Conservation (phyloP, 1,140 invertebrate species). For the Pogonomyrmex californicus region DNA sequence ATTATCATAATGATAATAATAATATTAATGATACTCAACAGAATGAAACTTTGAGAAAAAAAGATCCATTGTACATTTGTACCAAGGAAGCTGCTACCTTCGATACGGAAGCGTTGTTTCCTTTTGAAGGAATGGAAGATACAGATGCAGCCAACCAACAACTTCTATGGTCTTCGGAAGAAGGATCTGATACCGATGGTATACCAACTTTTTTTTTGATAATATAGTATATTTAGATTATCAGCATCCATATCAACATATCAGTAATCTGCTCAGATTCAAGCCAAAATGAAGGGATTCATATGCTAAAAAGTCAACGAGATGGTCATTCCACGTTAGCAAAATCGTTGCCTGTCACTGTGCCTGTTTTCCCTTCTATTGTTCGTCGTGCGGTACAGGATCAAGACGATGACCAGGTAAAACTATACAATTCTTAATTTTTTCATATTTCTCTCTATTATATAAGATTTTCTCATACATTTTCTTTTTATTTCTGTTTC, state of each 20-base stretch:
- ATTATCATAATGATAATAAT: background rate
- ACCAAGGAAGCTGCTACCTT: constrained; percentile 79
- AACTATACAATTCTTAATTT: constrained; percentile 41
- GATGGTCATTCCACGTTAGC: constrained; percentile 84
- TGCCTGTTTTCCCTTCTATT: constrained; percentile 86
- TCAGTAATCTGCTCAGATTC: constrained; percentile 78
- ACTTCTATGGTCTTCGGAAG: constrained; percentile 81
- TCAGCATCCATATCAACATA: background rate
- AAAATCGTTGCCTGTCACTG: constrained; percentile 88
- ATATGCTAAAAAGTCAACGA: constrained; percentile 83
- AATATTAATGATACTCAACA: constrained; percentile 52
- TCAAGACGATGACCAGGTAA: constrained; percentile 85
- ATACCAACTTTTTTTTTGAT: constrained; percentile 33
- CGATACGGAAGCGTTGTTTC: constrained; percentile 87
- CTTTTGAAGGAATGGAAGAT: constrained; percentile 87
- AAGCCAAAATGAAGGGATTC: constrained; percentile 85
- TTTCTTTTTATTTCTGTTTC: background rate
- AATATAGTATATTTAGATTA: background rate
- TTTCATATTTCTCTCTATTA: too few species aligned
- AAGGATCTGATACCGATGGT: constrained; percentile 87
- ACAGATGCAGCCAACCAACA: constrained; percentile 69
- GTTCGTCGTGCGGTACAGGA: constrained; percentile 80
- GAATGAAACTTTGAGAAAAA: constrained; percentile 77
- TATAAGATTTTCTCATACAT: too few species aligned
- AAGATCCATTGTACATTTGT: constrained; percentile 62